phyloP scores from a whole-genome alignment of 2,888 invertebrate genomes.

The Melikaiella ostensackeni region DNA sequence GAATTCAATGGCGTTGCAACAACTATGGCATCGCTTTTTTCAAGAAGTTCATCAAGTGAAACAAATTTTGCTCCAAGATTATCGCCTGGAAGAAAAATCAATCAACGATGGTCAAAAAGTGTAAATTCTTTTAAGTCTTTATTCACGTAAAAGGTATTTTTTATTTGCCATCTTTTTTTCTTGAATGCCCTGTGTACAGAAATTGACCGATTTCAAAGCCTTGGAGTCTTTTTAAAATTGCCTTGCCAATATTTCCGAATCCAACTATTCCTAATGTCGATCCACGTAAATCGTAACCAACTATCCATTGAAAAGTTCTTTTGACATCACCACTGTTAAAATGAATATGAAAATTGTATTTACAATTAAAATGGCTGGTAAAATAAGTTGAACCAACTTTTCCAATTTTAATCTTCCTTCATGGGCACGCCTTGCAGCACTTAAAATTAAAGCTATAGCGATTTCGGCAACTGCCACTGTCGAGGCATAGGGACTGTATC shows the following conservation, averaged over 20 bases:
- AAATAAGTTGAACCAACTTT: constrained; percentile 73
- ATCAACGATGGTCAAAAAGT: neutral
- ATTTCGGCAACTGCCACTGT: constrained; percentile 90
- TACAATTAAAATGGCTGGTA: constrained; percentile 34
- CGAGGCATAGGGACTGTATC: constrained; percentile 87
- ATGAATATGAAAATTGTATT: constrained; percentile 33
- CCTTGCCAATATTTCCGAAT: constrained; percentile 88
- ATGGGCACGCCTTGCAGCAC: constrained; percentile 86
- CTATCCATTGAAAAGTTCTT: constrained; percentile 81
- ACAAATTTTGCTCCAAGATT: constrained; percentile 82
- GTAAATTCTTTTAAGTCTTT: neutral
- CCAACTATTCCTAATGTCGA: constrained; percentile 92
- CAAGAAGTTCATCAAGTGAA: constrained; percentile 83
- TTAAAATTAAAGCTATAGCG: constrained; percentile 86
- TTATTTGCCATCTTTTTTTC: constrained; percentile 66
- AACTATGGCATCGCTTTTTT: constrained; percentile 87
- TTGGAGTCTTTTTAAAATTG: constrained; percentile 84
- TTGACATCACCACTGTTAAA: constrained; percentile 77
- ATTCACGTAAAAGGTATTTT: neutral
- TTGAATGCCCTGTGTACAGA: constrained; percentile 84
- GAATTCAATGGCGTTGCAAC: constrained; percentile 83
- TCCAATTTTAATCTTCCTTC: constrained; percentile 85
- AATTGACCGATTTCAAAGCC: constrained; percentile 86
- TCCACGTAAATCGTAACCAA: constrained; percentile 87
- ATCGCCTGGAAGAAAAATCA: constrained; percentile 69